phyloP scores from a whole-genome alignment of 2,113 vertebrate genomes.

The Phyllostomus discolor region DNA sequence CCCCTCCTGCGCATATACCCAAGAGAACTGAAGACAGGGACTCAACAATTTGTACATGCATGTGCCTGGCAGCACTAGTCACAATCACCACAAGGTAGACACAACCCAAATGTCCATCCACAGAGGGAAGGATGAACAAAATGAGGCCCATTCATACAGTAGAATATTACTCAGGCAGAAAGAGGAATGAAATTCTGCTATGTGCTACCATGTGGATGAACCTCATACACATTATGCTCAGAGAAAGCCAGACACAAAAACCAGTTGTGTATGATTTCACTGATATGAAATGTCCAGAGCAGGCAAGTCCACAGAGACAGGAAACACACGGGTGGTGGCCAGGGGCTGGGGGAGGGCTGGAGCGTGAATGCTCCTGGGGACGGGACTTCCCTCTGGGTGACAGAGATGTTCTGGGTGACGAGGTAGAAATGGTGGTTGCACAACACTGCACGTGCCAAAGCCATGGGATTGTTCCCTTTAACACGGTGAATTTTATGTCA shows the following conservation, averaged over 20 bases:
- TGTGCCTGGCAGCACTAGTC: background rate
- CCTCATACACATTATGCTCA: background rate
- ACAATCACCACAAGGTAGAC: background rate
- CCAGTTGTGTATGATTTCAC: background rate
- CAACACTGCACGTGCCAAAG: background rate
- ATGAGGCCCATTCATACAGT: rapidly evolving
- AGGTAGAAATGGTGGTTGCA: background rate
- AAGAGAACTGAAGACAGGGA: background rate
- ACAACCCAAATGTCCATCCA: background rate
- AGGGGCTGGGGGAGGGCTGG: background rate
- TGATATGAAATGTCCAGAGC: background rate
- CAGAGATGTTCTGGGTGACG: background rate
- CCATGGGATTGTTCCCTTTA: background rate
- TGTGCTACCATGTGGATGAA: background rate
- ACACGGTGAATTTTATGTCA: background rate
- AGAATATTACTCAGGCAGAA: background rate
- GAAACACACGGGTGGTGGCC: background rate
- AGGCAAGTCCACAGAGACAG: background rate
- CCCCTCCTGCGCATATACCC: background rate
- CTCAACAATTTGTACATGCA: background rate
- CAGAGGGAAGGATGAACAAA: background rate
- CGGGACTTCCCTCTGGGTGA: background rate
- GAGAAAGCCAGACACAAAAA: background rate
- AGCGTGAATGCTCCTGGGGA: background rate
- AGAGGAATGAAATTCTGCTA: background rate